A percentile compares a stretch with the other conserved stretches of the same genome.
These are phyloP conservation scores for Escarpia spicata DNA, from an alignment of 2,888 invertebrate species.

Conservation along the genomic window DNA sequence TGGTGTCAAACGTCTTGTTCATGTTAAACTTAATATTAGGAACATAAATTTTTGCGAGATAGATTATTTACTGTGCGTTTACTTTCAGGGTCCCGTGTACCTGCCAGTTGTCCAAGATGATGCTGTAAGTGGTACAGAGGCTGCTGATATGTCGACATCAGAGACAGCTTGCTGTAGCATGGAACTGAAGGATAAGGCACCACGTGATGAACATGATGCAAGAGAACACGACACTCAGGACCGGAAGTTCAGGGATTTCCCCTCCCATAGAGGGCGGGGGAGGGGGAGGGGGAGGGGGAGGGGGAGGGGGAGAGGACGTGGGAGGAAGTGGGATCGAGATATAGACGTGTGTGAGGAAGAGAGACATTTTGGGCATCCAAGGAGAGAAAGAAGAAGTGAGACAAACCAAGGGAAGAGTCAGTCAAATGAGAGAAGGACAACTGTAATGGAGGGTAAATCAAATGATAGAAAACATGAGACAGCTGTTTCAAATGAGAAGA, in stretches of 20 bases:
- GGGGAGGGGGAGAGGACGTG: conserved; percentile 18
- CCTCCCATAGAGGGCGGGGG: background rate
- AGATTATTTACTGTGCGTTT: background rate
- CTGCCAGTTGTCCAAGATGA: conserved; percentile 19
- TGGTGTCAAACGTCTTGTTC: too few species aligned
- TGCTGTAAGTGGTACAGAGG: background rate
- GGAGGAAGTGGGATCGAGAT: conserved; percentile 21
- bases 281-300: conserved; percentile 23
- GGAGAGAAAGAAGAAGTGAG: conserved; percentile 17
- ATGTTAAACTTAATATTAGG: too few species aligned
- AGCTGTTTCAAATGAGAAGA: background rate
- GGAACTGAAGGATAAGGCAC: conserved; percentile 23
- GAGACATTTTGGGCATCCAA: conserved; percentile 14
- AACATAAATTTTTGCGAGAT: too few species aligned
- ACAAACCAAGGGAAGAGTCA: conserved; percentile 1
- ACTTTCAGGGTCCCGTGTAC: conserved; percentile 5
- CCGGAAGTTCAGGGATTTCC: conserved; percentile 13
- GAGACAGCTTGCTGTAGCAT: conserved; percentile 20
- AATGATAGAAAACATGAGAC: background rate
- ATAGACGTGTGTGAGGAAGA: background rate
- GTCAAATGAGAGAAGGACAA: conserved; percentile 21
- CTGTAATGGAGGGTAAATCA: conserved; percentile 22
- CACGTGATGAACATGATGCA: conserved; percentile 14
- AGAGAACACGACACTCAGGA: conserved; percentile 22
- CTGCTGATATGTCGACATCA: conserved; percentile 21